Base-by-base conservation (phyloP, 1,140 invertebrate genomes). In the Trichoplusia ni region DNA sequence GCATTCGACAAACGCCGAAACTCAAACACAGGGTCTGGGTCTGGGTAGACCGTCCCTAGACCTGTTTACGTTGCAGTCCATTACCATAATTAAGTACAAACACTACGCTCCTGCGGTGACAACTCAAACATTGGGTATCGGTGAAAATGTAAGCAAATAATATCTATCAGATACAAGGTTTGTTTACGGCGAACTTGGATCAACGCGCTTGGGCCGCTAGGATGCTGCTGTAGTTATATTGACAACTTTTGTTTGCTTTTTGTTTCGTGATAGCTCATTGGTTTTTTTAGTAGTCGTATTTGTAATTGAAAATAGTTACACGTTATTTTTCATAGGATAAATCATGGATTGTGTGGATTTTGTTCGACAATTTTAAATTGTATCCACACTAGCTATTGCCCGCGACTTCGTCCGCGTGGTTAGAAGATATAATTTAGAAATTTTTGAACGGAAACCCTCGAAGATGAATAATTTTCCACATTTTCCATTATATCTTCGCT, bases 51-150 rank as follows among this genome's bases (percentile, higher is more conserved):
- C n/a, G 40, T 47, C 18, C 18, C 42, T 47, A 46, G 11, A 58
- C 7, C 63, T 68, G 64, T 70, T 84, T 79, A 75, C 66, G 72
- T 65, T 84, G 81, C 82, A 82, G 79, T 82, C 76, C 72, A 88
- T 86, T 86, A 84, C 64, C 79, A 80, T 86, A 88, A 88, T 88
- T 88, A 88, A 88, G 74, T 74, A 75, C 84, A 88, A 86, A 88
- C 79, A 86, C 67, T 77, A 80, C 75, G 72, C 72, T 74, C 71
- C 73, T 75, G 68, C 70, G 71, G 80, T 77, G 82, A 84, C 82
- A 81, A 80, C 73, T 82, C 78, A 85, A 85, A 85, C 77, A 85
- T 59, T 23, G 58, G 68, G 71, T 83, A 82, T 84, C 78, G 63
- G 75, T 73, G 64, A 72, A 81, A 83, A 83, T 82, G 66, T 69